Conservation (phyloP, 1,140 invertebrate genomes). For the Lethrus apterus region DNA sequence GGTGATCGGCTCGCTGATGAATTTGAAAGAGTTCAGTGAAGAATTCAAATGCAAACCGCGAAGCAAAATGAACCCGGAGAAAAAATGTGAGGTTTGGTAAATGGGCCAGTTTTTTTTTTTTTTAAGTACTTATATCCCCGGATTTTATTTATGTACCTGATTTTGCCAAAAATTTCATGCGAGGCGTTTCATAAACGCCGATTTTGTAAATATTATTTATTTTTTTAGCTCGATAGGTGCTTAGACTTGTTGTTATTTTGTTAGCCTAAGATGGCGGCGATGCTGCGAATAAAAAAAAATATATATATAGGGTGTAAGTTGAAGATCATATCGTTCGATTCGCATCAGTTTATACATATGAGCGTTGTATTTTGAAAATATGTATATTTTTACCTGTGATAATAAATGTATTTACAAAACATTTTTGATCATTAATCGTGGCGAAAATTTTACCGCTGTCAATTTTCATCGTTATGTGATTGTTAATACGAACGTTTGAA, state of each 20-base stretch:
- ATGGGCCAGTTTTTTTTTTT: conserved; percentile 5
- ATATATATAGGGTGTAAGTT: no score
- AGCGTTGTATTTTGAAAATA: no score
- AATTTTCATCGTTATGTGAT: no score
- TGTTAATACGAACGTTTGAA: no score
- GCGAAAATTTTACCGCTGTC: no score
- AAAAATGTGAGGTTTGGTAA: conserved; percentile 93
- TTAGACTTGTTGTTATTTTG: neutral
- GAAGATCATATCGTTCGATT: no score
- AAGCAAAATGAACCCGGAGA: conserved; percentile 79
- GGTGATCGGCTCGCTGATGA: conserved; percentile 84
- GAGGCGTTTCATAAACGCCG: no score
- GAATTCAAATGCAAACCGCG: conserved; percentile 77
- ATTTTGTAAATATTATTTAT: neutral
- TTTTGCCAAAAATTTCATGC: neutral
- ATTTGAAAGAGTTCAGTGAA: conserved; percentile 79
- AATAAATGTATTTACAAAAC: no score
- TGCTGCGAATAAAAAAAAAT: no score
- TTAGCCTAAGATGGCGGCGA: neutral
- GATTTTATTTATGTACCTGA: neutral
- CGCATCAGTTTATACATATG: no score
- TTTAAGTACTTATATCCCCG: neutral
- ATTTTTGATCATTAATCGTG: no score
- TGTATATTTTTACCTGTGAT: no score
- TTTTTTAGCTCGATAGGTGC: neutral